Evolutionary conservation across 2,888 invertebrate genomes (phyloP).

Genomic region (Blastobasis adustella): DNA sequence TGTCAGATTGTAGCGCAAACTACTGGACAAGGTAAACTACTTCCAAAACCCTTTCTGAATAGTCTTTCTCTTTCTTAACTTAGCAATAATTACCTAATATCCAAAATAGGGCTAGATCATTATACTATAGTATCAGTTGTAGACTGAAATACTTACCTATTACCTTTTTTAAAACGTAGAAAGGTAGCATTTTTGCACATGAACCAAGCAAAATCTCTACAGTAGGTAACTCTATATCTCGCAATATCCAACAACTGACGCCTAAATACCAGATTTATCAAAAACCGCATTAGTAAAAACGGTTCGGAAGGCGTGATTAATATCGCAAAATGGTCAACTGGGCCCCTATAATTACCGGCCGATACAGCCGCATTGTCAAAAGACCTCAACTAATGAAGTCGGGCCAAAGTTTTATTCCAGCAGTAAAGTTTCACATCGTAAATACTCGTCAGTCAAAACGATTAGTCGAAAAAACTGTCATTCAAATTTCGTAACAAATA

Average conservation of each 20-base stretch:
- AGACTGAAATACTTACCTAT: not conserved
- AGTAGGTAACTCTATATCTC: not conserved
- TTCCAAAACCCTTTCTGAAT: not conserved
- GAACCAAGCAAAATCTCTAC: too few species aligned
- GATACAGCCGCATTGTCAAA: slow-evolving; percentile 40
- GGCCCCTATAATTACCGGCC: slow-evolving; percentile 45
- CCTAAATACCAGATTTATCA: not conserved
- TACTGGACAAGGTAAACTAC: not conserved
- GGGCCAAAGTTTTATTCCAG: slow-evolving; percentile 57
- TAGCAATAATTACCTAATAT: too few species aligned
- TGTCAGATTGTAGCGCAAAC: too few species aligned
- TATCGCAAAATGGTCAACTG: slow-evolving; percentile 28
- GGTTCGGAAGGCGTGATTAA: slow-evolving; percentile 53
- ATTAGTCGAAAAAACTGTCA: slow-evolving; percentile 46
- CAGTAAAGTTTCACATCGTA: slow-evolving; percentile 67
- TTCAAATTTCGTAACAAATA: not conserved
- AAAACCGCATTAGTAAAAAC: slow-evolving; percentile 16
- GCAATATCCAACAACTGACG: not conserved
- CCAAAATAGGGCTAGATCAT: too few species aligned
- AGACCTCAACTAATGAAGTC: slow-evolving; percentile 66
- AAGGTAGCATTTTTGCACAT: too few species aligned
- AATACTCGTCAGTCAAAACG: slow-evolving; percentile 71
- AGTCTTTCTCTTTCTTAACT: too few species aligned
- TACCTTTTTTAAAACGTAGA: too few species aligned
- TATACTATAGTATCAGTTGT: too few species aligned